Conservation (phyloP, 2,888 invertebrate species). For the Cataglyphis altisquamis region DNA sequence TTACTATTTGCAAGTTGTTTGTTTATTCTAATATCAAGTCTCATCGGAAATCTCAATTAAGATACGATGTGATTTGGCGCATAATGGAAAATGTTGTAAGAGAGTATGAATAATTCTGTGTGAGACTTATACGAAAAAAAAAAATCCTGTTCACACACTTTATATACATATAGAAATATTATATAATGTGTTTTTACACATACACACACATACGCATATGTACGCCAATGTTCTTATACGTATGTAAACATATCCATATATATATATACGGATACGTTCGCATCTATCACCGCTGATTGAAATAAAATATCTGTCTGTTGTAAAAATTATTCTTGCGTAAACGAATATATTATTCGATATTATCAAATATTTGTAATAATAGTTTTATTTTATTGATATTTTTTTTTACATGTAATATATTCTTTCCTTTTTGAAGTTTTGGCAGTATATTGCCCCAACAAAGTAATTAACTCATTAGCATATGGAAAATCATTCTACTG, state of each 20-base stretch:
- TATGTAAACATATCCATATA: constrained; percentile 77
- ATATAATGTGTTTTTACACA: constrained; percentile 67
- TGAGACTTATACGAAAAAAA: constrained; percentile 59
- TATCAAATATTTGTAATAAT: constrained; percentile 33
- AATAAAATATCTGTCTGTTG: constrained; percentile 84
- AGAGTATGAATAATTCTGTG: constrained; percentile 69
- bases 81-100: constrained; percentile 67
- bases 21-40: constrained; percentile 83
- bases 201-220: constrained; percentile 53
- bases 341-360: constrained; percentile 49
- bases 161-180: constrained; percentile 54
- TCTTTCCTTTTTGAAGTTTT: neutral
- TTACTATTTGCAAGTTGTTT: constrained; percentile 83
- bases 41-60: constrained; percentile 75
- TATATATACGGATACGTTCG: constrained; percentile 74
- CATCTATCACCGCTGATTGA: constrained; percentile 78
- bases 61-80: constrained; percentile 68
- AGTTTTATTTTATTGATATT: neutral
- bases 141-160: constrained; percentile 66
- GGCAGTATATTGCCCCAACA: neutral
- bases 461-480: neutral
- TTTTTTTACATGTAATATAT: constrained; percentile 11
- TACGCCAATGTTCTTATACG: constrained; percentile 72
- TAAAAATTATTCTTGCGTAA: constrained; percentile 72
- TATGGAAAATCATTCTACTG: neutral